phyloP scores from a whole-genome alignment of 2,797 vertebrate genomes.

The Coranthus polyacanthus region DNA sequence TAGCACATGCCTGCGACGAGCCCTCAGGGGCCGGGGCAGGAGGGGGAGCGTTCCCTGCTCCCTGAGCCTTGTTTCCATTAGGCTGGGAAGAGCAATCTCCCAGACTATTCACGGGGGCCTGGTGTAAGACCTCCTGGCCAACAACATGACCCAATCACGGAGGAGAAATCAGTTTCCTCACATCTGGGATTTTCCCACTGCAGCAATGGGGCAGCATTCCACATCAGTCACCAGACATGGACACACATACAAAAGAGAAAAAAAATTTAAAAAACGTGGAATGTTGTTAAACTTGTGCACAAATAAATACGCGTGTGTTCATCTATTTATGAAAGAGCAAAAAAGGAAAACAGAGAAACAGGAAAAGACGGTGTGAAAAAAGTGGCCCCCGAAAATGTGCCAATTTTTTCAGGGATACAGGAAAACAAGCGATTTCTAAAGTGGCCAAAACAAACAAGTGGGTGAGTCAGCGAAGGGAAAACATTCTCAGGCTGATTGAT shows the following conservation, averaged over 20 bases:
- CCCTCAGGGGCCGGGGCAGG: conserved; percentile 64
- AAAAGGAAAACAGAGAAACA: background rate
- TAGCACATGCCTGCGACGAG: conserved; percentile 84
- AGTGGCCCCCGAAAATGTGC: conserved; percentile 12
- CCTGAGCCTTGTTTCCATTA: conserved; percentile 84
- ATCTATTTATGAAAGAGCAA: conserved; percentile 36
- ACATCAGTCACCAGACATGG: conserved; percentile 66
- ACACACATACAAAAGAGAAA: conserved; percentile 37
- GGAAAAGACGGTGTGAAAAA: conserved; percentile 14
- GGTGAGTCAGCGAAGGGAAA: conserved; percentile 66
- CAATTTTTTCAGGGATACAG: conserved; percentile 38
- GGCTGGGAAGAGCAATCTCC: conserved; percentile 81
- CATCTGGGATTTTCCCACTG: conserved; percentile 84
- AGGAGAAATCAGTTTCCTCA: conserved; percentile 73
- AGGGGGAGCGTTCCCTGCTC: conserved; percentile 63
- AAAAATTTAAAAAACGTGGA: conserved; percentile 34
- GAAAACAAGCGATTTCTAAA: conserved; percentile 40
- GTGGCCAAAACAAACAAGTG: conserved; percentile 76
- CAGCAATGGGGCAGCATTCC: conserved; percentile 69
- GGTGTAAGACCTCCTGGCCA: conserved; percentile 77
- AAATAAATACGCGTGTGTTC: conserved; percentile 54
- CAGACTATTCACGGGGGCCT: conserved; percentile 73
- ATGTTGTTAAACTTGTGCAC: conserved; percentile 37
- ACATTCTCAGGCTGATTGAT: conserved; percentile 76
- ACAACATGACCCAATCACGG: conserved; percentile 71